Conservation (phyloP, 2,888 invertebrate species). For the Drosophila mayaguana region DNA sequence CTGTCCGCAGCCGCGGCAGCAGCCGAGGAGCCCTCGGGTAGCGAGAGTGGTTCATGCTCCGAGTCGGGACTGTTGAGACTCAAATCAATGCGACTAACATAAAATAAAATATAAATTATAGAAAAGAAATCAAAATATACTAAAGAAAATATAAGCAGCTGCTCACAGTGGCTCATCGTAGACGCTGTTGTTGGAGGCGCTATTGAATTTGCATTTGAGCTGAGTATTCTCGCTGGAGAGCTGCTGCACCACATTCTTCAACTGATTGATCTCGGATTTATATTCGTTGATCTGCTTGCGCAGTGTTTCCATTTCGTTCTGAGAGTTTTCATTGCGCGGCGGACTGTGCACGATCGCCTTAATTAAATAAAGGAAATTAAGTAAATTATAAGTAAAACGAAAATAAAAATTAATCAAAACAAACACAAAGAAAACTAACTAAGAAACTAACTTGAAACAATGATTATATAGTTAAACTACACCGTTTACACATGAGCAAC, state of each 20-base stretch:
- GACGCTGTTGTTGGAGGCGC: slow-evolving; percentile 80
- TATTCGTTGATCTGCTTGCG: slow-evolving; percentile 84
- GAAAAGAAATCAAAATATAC: slow-evolving; percentile 26
- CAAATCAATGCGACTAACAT: slow-evolving; percentile 83
- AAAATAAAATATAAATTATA: slow-evolving; percentile 33
- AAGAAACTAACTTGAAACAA: slow-evolving; percentile 11
- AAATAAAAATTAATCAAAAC: slow-evolving; percentile 20
- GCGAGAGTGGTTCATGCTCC: slow-evolving; percentile 84
- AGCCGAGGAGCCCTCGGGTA: slow-evolving; percentile 66
- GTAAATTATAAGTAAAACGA: slow-evolving; percentile 40
- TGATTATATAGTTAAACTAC: slow-evolving; percentile 63
- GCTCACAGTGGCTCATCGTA: slow-evolving; percentile 84
- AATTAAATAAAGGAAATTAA: slow-evolving; percentile 37
- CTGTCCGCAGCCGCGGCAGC: slow-evolving; percentile 42
- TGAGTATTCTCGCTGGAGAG: slow-evolving; percentile 93
- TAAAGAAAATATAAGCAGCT: slow-evolving; percentile 21
- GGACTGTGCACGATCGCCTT: slow-evolving; percentile 80
- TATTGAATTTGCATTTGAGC: slow-evolving; percentile 87
- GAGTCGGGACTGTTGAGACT: slow-evolving; percentile 81
- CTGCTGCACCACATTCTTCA: slow-evolving; percentile 89
- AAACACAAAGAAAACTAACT: slow-evolving; percentile 19
- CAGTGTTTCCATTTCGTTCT: slow-evolving; percentile 83
- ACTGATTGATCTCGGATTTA: slow-evolving; percentile 83
- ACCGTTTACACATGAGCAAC: slow-evolving; percentile 42
- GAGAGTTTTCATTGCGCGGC: slow-evolving; percentile 63